Evolutionary conservation across 2,888 invertebrate genomes (phyloP).

Genomic region (Oscheius sp.): DNA sequence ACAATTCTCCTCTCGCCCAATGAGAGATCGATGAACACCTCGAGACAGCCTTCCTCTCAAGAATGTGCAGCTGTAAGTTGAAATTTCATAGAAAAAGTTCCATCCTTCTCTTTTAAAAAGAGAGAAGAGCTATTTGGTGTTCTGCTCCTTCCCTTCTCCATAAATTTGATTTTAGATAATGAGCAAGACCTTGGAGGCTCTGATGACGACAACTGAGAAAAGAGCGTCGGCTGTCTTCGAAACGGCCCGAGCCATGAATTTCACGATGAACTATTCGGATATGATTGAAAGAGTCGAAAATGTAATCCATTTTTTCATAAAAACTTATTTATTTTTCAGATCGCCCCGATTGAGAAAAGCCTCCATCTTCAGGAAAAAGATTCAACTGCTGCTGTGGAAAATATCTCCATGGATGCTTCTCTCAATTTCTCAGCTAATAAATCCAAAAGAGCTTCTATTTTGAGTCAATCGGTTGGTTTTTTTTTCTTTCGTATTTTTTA

Average conservation of each 20-base stretch:
- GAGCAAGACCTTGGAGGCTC: neutral
- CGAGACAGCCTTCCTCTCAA: no score
- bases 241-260: neutral
- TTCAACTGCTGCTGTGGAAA: neutral
- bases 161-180: neutral
- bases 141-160: no score
- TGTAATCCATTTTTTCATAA: neutral
- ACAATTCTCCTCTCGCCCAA: no score
- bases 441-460: neutral
- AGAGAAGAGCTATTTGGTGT: no score
- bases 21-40: no score
- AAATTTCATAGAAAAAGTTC: no score
- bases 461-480: neutral
- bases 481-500: no score
- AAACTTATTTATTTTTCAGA: no score
- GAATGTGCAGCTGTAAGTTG: no score
- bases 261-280: neutral
- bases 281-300: neutral
- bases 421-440: neutral
- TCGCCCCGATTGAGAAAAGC: no score
- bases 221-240: neutral
- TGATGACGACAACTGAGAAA: neutral
- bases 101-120: no score
- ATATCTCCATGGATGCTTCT: neutral
- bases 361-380: neutral